Evolutionary conservation across 2,797 vertebrate genomes (phyloP).

Genomic region (Darevskia mixta): DNA sequence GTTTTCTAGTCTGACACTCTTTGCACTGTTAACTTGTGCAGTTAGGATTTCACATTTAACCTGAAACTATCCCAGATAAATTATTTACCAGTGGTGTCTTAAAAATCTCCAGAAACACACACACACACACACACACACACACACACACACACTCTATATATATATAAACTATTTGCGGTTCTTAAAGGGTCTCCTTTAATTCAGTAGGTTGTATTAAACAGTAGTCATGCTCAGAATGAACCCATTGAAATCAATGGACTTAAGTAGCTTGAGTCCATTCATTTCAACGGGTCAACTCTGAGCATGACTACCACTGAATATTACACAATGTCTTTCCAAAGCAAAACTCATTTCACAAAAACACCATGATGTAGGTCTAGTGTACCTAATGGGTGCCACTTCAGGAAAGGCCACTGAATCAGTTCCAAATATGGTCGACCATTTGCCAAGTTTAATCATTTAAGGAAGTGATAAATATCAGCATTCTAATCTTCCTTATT

Average conservation of each 20-base stretch:
- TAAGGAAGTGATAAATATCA: neutral
- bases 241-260: neutral
- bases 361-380: neutral
- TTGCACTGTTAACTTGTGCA: neutral
- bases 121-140: neutral
- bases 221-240: no score
- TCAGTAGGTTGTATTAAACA: neutral
- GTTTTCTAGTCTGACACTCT: neutral
- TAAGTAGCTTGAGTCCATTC: no score
- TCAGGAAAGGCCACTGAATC: neutral
- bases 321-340: neutral
- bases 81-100: neutral
- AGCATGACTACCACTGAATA: no score
- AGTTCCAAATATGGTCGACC: neutral
- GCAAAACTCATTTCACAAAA: slow-evolving; percentile 1
- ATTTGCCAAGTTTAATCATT: neutral
- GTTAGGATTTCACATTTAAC: neutral
- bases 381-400: no score
- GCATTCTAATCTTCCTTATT: neutral
- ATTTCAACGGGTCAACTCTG: no score
- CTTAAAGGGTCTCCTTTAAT: neutral
- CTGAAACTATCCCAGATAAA: neutral
- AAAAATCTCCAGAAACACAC: neutral
- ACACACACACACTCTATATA: no score
- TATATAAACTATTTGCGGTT: neutral